Evolutionary conservation across 2,797 vertebrate genomes (phyloP), one percentile per base, ranked within the genome.

Genomic region (Lithobates pipiens): DNA sequence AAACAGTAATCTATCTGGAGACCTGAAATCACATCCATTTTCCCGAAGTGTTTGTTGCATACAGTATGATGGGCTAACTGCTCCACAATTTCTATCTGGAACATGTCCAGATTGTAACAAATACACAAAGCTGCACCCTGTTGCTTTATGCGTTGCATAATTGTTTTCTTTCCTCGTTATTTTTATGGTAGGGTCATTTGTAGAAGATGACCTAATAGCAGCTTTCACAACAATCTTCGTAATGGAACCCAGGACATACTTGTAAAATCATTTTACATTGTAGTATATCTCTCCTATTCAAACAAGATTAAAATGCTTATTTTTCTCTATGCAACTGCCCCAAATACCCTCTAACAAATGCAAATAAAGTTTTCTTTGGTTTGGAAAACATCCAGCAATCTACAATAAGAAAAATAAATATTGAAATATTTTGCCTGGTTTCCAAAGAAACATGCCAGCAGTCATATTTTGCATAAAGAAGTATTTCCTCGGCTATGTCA

Each of bases 101-200:
- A 90, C 73, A 84, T 23, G 82, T 93, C 93, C 93, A 93, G 90
- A 93, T 89, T 92, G 83, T 91, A 93, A 93, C 89, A 92, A 87
- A 93, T 91, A 90, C 90, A 89, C 88, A 89, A 91, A 90, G 90
- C 92, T 92, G 92, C 94, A 93, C 91, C 93, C 93, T 92, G 92
- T 91, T 93, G 94, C 91, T 95, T 94, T 94, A 93, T 92, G 90
- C 10, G n/a, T 85, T 80, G 84, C 84, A 80, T 80, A 93, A 95
- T 95, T 95, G 92, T 94, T 94, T 93, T 91, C 91, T 93, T 93
- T 93, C 92, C 91, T 93, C 91, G 89, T 92, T 93, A 92, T 91
- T 95, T 94, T 94, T 94, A 94, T 94, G 92, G 93, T 93, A 92
- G 92, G 90, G 90, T 92, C 90, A 90, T 94, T 94, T 93, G 92